phyloP scores from a whole-genome alignment of 2,113 vertebrate genomes.

The Lasiurus cinereus region DNA sequence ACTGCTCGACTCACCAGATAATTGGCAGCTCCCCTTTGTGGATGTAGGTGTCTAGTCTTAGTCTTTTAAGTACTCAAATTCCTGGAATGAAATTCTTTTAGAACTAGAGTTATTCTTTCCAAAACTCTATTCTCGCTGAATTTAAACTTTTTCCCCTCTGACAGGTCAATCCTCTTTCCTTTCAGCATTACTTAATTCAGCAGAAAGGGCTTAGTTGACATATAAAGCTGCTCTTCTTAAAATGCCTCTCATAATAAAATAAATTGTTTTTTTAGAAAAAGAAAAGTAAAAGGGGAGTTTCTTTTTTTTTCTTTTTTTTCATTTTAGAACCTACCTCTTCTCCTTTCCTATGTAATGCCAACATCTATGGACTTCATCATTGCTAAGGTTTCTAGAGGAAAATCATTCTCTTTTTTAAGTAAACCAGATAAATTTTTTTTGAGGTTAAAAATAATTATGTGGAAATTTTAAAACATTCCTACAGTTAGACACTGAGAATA shows the following conservation, averaged over 20 bases:
- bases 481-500: background rate
- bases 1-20: conserved; percentile 40
- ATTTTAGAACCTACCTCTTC: background rate
- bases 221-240: conserved; percentile 30
- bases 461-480: background rate
- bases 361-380: background rate
- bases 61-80: conserved; percentile 50
- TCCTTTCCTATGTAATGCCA: background rate
- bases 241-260: conserved; percentile 11
- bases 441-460: conserved; percentile 5
- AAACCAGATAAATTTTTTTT: background rate
- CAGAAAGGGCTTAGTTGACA: conserved; percentile 38
- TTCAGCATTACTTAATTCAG: conserved; percentile 7
- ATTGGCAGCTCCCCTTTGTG: conserved; percentile 54
- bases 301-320: background rate
- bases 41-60: background rate
- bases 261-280: background rate
- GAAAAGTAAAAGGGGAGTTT: background rate
- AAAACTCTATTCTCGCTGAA: conserved; percentile 31
- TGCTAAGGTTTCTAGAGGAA: background rate
- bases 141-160: conserved; percentile 21
- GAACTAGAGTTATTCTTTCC: conserved; percentile 51
- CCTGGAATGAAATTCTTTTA: conserved; percentile 49
- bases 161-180: conserved; percentile 37
- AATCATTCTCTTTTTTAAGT: background rate